Conservation (phyloP, 2,113 vertebrate species). For the Anhinga rufa region DNA sequence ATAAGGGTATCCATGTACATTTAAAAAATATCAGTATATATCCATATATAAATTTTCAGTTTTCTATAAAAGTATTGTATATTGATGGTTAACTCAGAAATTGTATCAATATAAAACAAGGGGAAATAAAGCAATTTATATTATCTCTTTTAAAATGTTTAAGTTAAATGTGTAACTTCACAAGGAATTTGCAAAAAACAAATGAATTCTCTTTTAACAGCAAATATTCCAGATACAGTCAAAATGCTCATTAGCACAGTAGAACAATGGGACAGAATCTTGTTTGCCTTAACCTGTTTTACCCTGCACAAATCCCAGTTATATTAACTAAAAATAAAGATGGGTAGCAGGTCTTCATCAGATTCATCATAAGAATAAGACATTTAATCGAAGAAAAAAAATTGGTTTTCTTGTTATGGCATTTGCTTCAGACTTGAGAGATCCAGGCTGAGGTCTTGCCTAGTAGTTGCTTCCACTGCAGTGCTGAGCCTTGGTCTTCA, state of each 20-base stretch:
- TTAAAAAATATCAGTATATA: background rate
- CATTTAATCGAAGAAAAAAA: background rate
- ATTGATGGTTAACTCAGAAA: background rate
- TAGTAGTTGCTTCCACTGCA: background rate
- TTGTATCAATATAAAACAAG: background rate
- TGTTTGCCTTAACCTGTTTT: background rate
- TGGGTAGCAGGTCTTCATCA: background rate
- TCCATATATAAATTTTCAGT: background rate
- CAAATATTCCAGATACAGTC: background rate
- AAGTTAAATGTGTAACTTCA: background rate
- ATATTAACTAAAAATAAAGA: background rate
- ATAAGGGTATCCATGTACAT: background rate
- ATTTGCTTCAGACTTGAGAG: background rate
- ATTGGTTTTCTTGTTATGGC: background rate
- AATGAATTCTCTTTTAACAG: background rate
- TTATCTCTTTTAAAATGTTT: background rate
- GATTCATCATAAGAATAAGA: background rate
- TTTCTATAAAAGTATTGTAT: background rate
- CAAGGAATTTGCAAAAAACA: background rate
- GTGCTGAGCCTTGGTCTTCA: background rate
- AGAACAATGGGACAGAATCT: background rate
- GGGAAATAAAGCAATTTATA: rapidly evolving
- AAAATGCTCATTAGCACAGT: background rate
- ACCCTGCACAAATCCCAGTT: background rate
- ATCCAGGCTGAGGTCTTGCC: background rate